Evolutionary conservation across 2,888 invertebrate genomes (phyloP), one percentile per base, ranked within the genome.

Genomic region (Trachelus troglodyta): DNA sequence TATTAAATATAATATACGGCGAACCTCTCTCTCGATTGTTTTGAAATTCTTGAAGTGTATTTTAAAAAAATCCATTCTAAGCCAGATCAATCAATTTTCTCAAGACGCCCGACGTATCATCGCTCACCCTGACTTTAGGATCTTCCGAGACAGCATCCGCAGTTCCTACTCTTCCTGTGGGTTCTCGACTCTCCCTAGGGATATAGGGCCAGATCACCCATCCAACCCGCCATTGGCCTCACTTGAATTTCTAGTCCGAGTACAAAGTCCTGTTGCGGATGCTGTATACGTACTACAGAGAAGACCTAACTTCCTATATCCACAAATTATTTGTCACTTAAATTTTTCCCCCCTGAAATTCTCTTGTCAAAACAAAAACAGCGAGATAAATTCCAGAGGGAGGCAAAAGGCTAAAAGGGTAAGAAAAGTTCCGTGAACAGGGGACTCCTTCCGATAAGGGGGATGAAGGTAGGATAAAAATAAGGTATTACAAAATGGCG

Each of bases 191-290:
- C 30, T 15, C 69, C 69, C 69, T 4, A 30, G 69, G 33, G 69
- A 69, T 69, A 12, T 69, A 69, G 11, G 33, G 30, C 69, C 31
- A 69, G 30, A 6, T 69, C 69, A 31, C 69, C 33, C 69, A 30
- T 30, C 69, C 69, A 69, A 69, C 30, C 30, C 69, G 30, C 30
- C 30, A 33, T 69, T 31, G 69, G 31, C 69, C 69, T 69, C 69
- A 69, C 69, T 23, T 33, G 69, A 69, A 69, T 69, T 69, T 69
- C 33, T 69, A 40, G 69, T 33, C 69, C 69, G 69, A 69, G 69
- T 69, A 69, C 33, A 69, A 69, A 69, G 33, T 69, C 69, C 31
- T 69, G 69, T 69, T n/a, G 69, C 69, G 33, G 69, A 30, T 40
- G 15, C 40, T 40, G 40, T 40, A 40, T 40, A 40, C 15, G 15